Percentiles rank a stretch among this genome's conserved stretches.
Conservation (phyloP, 2,888 invertebrate species). For the Microctonus brassicae region DNA sequence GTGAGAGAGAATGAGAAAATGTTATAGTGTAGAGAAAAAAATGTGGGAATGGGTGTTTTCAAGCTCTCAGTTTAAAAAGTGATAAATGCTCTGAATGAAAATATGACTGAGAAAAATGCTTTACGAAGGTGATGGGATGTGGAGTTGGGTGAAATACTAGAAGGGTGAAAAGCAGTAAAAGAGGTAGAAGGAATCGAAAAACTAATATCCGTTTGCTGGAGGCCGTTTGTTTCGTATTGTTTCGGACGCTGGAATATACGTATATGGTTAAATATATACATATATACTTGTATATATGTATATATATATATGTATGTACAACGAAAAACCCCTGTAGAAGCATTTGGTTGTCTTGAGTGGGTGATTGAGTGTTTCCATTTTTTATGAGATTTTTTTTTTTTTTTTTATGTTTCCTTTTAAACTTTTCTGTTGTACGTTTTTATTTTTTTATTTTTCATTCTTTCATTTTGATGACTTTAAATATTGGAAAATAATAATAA, state of each 20-base stretch:
- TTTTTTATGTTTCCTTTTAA: constrained; percentile 35
- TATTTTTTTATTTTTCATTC: neutral
- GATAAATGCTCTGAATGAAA: constrained; percentile 66
- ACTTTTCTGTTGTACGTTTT: constrained; percentile 10
- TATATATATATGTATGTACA: neutral
- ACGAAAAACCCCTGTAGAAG: neutral
- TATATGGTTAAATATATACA: neutral
- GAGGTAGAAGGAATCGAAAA: constrained; percentile 64
- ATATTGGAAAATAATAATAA: neutral
- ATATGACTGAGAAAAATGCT: constrained; percentile 68
- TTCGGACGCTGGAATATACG: constrained; percentile 53
- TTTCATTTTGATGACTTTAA: neutral
- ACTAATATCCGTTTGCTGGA: constrained; percentile 68
- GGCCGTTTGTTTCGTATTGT: constrained; percentile 70
- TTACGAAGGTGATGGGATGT: constrained; percentile 27
- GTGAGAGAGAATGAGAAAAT: neutral
- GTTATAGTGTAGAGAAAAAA: constrained; percentile 1
- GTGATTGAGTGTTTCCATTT: constrained; percentile 69
- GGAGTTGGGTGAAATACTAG: constrained; percentile 7
- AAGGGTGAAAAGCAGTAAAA: constrained; percentile 10
- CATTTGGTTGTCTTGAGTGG: constrained; percentile 62
- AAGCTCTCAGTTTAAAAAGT: constrained; percentile 63
- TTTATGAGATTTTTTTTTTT: constrained; percentile 56
- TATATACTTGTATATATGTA: neutral
- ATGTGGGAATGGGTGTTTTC: constrained; percentile 28